Evolutionary conservation across 2,113 vertebrate species (phyloP).

Genomic region (Ailurus styani): DNA sequence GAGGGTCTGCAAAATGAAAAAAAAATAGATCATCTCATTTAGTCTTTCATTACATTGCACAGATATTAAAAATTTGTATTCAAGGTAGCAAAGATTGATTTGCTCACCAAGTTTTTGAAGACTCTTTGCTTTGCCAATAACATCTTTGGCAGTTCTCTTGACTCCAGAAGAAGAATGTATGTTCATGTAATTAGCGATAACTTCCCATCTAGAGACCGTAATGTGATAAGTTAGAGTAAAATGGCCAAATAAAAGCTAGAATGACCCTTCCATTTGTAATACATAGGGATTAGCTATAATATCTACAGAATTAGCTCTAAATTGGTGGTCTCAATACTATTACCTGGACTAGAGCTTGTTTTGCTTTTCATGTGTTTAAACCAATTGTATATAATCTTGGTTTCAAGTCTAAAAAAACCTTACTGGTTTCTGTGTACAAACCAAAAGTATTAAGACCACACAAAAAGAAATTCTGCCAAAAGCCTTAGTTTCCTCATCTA

Average conservation of each 20-base stretch:
- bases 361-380: background rate
- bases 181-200: slow-evolving; percentile 99
- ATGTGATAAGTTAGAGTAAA: background rate
- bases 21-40: background rate
- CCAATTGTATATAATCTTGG: background rate
- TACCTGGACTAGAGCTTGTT: background rate
- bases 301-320: background rate
- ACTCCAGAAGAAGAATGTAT: slow-evolving; percentile 92
- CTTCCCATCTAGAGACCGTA: slow-evolving; percentile 90
- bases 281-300: background rate
- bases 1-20: slow-evolving; percentile 84
- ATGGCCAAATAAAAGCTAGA: background rate
- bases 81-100: slow-evolving; percentile 48
- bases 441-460: background rate
- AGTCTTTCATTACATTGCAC: slow-evolving; percentile 14
- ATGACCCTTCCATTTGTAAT: background rate
- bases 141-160: slow-evolving; percentile 96
- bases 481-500: background rate
- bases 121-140: slow-evolving; percentile 98
- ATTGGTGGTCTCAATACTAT: background rate
- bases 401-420: slow-evolving; percentile 19
- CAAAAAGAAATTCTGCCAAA: background rate
- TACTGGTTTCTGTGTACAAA: background rate
- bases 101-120: slow-evolving; percentile 94
- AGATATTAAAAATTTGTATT: slow-evolving; percentile 41